These are phyloP conservation scores for Diaprepes abbreviatus DNA, from an alignment of 2,888 invertebrate genomes.

Conservation along the genomic window DNA sequence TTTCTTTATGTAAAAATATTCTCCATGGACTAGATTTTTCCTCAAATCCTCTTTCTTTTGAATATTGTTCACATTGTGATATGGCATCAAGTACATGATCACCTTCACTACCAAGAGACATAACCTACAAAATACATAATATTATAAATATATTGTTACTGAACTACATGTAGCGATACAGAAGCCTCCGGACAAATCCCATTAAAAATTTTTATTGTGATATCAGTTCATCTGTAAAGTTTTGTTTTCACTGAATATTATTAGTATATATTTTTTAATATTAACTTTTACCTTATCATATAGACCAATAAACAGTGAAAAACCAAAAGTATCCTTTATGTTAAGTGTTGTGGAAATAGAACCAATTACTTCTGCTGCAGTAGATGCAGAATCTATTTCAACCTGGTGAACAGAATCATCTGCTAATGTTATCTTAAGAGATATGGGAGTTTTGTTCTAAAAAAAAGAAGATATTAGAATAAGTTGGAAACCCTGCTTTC, in stretches of 20 bases:
- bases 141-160: too few relatives aligned
- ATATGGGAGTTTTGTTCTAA: slow-evolving; percentile 83
- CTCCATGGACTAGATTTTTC: slow-evolving; percentile 92
- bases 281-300: slow-evolving; percentile 80
- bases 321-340: slow-evolving; percentile 88
- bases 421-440: slow-evolving; percentile 88
- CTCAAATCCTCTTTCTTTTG: slow-evolving; percentile 88
- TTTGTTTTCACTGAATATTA: too few relatives aligned
- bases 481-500: too few relatives aligned
- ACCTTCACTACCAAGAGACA: slow-evolving; percentile 88
- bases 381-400: slow-evolving; percentile 93
- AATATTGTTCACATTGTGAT: slow-evolving; percentile 95
- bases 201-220: too few relatives aligned
- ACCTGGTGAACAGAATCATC: slow-evolving; percentile 86
- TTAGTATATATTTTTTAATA: too few relatives aligned
- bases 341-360: slow-evolving; percentile 84
- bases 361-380: slow-evolving; percentile 87
- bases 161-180: too few relatives aligned
- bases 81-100: slow-evolving; percentile 97
- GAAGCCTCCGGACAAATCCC: too few relatives aligned
- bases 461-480: slow-evolving; percentile 19
- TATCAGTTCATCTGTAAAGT: too few relatives aligned
- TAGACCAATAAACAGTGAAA: slow-evolving; percentile 91
- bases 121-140: slow-evolving; percentile 67
- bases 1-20: slow-evolving; percentile 88